phyloP scores from a whole-genome alignment of 2,888 invertebrate genomes.

The Melinaea menophilus region DNA sequence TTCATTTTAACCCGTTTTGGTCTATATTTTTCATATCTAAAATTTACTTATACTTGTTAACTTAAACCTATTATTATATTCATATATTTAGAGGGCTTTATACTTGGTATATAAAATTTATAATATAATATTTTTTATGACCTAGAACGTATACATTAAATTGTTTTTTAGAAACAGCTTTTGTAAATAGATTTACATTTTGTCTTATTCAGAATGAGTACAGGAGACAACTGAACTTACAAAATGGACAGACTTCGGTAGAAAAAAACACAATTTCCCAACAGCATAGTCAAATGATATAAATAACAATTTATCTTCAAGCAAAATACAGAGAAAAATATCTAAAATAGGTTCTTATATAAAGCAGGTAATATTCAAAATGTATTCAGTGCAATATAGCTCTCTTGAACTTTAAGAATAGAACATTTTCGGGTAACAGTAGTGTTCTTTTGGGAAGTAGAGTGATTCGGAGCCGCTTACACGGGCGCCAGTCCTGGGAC shows the following conservation, averaged over 20 bases:
- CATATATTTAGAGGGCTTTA: too few species aligned
- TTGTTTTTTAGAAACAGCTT: too few species aligned
- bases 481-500: slow-evolving; percentile 58
- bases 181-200: too few species aligned
- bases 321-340: slow-evolving; percentile 1
- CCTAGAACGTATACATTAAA: too few species aligned
- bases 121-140: too few species aligned
- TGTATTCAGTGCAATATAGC: slow-evolving; percentile 55
- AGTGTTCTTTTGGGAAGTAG: slow-evolving; percentile 53
- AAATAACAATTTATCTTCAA: not conserved
- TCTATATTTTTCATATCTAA: too few species aligned
- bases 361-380: slow-evolving; percentile 54
- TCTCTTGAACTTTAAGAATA: slow-evolving; percentile 59
- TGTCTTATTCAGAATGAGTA: too few species aligned
- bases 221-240: not conserved
- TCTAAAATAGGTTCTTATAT: not conserved
- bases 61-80: too few species aligned
- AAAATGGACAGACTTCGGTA: slow-evolving; percentile 1
- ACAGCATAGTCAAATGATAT: too few species aligned
- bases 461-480: slow-evolving; percentile 73
- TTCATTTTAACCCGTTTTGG: too few species aligned
- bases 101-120: too few species aligned
- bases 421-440: slow-evolving; percentile 60
- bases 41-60: too few species aligned
- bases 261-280: not conserved